phyloP scores from a whole-genome alignment of 2,113 vertebrate genomes.

The Accipiter cooperii region DNA sequence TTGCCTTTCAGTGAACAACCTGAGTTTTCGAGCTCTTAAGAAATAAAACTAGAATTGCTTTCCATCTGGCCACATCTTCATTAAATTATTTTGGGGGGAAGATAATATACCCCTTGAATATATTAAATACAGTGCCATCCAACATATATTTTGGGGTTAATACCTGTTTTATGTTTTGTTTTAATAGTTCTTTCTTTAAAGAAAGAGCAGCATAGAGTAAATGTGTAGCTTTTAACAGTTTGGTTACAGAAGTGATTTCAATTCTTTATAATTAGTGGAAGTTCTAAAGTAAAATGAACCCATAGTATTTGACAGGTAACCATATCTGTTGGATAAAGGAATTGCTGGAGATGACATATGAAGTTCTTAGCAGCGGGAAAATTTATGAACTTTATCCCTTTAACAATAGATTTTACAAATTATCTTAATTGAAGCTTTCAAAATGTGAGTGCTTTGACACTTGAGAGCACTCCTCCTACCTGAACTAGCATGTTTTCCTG shows the following conservation, averaged over 20 bases:
- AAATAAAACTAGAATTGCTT: not conserved
- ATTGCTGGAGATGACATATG: not conserved
- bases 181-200: not conserved
- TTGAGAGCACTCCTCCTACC: constrained; percentile 11
- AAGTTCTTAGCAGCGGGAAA: not conserved
- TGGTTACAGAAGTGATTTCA: not conserved
- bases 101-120: not conserved
- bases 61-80: not conserved
- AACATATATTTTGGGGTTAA: not conserved
- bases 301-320: not conserved
- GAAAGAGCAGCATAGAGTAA: not conserved
- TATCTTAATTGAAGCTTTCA: constrained; percentile 46
- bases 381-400: not conserved
- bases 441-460: constrained; percentile 32
- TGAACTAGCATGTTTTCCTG: not conserved
- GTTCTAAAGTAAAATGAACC: not conserved
- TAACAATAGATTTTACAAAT: constrained; percentile 41
- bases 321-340: not conserved
- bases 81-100: not conserved
- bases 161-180: not conserved
- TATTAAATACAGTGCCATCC: not conserved
- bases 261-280: not conserved
- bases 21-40: not conserved
- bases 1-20: not conserved
- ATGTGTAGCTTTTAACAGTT: not conserved